Percentiles rank a stretch among this genome's conserved stretches.
phyloP scores from a whole-genome alignment of 2,888 invertebrate genomes.

The Drosophila aldrichi region DNA sequence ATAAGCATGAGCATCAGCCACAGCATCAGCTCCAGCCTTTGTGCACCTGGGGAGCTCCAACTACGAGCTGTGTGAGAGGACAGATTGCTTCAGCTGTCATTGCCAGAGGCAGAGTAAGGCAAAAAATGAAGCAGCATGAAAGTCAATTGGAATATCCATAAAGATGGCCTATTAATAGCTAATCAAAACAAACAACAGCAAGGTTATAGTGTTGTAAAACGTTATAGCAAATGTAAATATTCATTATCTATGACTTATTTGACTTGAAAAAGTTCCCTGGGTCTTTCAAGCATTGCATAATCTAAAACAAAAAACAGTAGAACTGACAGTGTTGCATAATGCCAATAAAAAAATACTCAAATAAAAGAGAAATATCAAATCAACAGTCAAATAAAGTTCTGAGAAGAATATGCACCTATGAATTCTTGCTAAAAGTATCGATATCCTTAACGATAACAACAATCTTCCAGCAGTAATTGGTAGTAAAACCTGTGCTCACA shows the following conservation, averaged over 20 bases:
- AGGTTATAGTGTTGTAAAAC: constrained; percentile 3
- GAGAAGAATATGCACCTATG: too few species aligned
- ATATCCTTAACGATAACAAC: neutral
- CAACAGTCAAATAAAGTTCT: too few species aligned
- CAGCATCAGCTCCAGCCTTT: constrained; percentile 1
- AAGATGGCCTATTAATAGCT: neutral
- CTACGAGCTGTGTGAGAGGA: constrained; percentile 16
- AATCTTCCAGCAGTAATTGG: neutral
- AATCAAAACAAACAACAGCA: neutral
- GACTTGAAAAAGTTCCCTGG: neutral
- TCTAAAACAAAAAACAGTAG: neutral
- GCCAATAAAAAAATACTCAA: too few species aligned
- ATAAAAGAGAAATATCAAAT: too few species aligned
- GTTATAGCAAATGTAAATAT: neutral
- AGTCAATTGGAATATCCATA: constrained; percentile 1
- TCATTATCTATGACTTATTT: neutral
- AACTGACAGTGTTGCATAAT: too few species aligned
- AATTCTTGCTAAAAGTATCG: neutral
- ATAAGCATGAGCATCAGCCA: neutral
- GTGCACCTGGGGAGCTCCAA: constrained; percentile 4
- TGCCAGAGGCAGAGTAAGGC: constrained; percentile 5
- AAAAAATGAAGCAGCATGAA: neutral
- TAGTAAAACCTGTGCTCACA: neutral
- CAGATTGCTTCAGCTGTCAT: constrained; percentile 15
- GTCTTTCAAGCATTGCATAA: neutral